Base-by-base conservation (phyloP, 2,797 vertebrate species). In the Enteromius afrohamiltoni region DNA sequence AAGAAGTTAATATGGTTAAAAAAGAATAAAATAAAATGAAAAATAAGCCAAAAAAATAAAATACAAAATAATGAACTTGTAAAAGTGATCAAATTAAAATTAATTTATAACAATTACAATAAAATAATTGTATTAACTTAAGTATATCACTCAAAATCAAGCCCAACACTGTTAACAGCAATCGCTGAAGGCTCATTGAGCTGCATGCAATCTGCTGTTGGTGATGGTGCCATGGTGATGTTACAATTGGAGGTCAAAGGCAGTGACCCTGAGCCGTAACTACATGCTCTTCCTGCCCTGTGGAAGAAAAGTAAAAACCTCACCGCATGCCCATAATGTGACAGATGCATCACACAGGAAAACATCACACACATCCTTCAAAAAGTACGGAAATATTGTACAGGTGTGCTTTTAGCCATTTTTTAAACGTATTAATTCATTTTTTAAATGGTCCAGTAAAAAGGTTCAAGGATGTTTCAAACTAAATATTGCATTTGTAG, bases 151-250 rank as follows among this genome's bases (percentile, higher is more conserved):
- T 26, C 1, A 17, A 31, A 34, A 70, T 60, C 23, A 80, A 7
- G 17, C 45, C 49, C 37, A 23, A 42, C n/a, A 34, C 16, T 34
- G 26, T 49, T 34, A 51, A 45, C n/a, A 45, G 23, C 45, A 34
- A 16, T 13, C 16, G 1, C 62, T n/a, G 13, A 34, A n/a, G 45
- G 21, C 8, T 80, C 70, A 80, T 34, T 71, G 37, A 45, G 79
- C 26, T 60, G 9, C 68, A n/a, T 70, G 65, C 55, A 65, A 42
- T 69, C 16, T 4, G 58, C 17, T 34, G 31, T 34, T 34, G 31
- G 31, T 34, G 31, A 34, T 58, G 78, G 58, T 40, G 9, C 78
- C 49, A 34, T 80, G 23, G 79, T 45, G 79, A 80, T 21, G 67
- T 11, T 71, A 26, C 51, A 80, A 40, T 7, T 42, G 10, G 7